Evolutionary conservation across 2,888 invertebrate species (phyloP), one percentile per base, ranked within the genome.

Genomic region (Orchesellides sinensis): DNA sequence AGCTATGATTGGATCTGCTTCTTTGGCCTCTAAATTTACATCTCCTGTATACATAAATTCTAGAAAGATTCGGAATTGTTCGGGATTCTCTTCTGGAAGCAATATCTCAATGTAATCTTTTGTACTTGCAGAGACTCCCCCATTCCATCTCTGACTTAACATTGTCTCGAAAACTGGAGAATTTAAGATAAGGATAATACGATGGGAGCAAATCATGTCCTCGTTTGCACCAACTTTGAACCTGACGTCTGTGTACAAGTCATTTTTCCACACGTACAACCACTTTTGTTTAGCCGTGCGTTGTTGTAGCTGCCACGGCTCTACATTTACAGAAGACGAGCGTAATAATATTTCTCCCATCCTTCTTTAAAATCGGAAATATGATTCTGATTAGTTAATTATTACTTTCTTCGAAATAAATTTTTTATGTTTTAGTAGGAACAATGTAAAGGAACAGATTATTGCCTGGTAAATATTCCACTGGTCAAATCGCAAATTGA

Each of bases 131-230:
- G 27, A 14, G 10, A 19, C 19, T 10, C 47, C 35, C 17, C 45
- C 47, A n/a, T 77, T 72, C 87, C 87, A 87, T 14, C 87, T 66
- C 29, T 66, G 54, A 65, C 85, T 84, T 12, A 87, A 35, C 87
- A 87, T 87, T 25, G 85, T 83, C 68, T 87, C 87, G 80, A 87
- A 87, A 0, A 87, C 87, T 0, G 87, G 87, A 4, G 87, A 87
- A 74, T 85, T 74, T 10, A 87, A 63, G n/a, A 87, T 84, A 6
- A 87, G 74, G 27, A 87, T 47, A 14, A 87, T 84, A 10, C 82
- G 79, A 52, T 87, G 87, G 54, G 83, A 82, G 0, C 75, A 69
- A 3, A 83, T 29, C 8, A 74, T 8, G 0, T 79, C 82, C 45
- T 87, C 78, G 0, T 27, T 52, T 14, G 65, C 54, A 10, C 87